Percentiles rank a stretch among this genome's conserved stretches.
Conservation (phyloP, 2,888 invertebrate species). For the Apamea epomidion region DNA sequence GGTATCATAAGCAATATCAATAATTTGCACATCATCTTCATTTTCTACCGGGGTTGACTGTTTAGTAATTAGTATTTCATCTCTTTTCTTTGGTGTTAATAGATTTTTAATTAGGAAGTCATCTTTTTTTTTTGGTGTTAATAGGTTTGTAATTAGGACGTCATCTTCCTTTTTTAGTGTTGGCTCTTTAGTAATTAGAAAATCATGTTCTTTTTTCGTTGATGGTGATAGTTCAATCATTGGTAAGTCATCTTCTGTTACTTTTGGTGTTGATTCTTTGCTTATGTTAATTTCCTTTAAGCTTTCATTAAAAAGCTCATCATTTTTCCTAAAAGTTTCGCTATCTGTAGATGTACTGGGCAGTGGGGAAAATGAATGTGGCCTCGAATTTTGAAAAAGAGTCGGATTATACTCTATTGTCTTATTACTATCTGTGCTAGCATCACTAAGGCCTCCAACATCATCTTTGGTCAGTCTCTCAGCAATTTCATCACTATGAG, state of each 20-base stretch:
- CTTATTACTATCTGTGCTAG: slow-evolving; percentile 69
- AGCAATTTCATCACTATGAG: slow-evolving; percentile 69
- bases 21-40: slow-evolving; percentile 52
- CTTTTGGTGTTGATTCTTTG: background rate
- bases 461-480: slow-evolving; percentile 38
- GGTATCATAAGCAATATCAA: slow-evolving; percentile 67
- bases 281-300: slow-evolving; percentile 36
- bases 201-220: background rate
- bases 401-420: slow-evolving; percentile 63
- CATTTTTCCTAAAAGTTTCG: slow-evolving; percentile 74
- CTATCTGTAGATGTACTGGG: slow-evolving; percentile 79
- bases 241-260: slow-evolving; percentile 1
- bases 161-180: background rate
- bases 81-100: background rate
- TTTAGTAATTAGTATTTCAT: background rate
- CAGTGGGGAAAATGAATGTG: slow-evolving; percentile 72
- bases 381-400: slow-evolving; percentile 16
- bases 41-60: background rate
- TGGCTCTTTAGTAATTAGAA: background rate
- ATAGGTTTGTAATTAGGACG: background rate
- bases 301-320: slow-evolving; percentile 72
- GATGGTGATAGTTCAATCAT: background rate
- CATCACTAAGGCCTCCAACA: slow-evolving; percentile 60
- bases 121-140: background rate
- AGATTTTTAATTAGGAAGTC: background rate